Evolutionary conservation across 2,797 vertebrate genomes (phyloP).

Genomic region (Ciconia nigra): DNA sequence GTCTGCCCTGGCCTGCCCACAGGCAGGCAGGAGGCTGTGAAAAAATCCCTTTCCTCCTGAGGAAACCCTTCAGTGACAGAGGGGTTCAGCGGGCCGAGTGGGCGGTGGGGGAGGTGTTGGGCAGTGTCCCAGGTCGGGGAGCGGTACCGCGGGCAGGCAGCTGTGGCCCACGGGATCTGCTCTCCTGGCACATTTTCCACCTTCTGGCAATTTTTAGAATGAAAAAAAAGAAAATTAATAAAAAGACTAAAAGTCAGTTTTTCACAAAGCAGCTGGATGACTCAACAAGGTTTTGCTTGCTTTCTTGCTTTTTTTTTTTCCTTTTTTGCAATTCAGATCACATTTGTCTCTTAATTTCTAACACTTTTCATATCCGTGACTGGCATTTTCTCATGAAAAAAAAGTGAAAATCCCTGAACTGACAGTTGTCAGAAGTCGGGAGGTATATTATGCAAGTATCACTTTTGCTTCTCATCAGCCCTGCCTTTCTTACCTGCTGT

Average conservation of each 20-base stretch:
- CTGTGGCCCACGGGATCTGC: neutral
- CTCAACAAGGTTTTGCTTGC: neutral
- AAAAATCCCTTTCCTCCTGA: neutral
- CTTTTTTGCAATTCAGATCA: neutral
- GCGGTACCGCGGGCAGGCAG: neutral
- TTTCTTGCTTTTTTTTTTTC: neutral
- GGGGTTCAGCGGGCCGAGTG: fast-evolving
- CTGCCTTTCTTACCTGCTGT: neutral
- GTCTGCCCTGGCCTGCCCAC: neutral
- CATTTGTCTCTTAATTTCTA: neutral
- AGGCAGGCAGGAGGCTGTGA: neutral
- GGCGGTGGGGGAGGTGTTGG: neutral
- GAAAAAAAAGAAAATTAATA: neutral
- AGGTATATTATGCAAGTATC: neutral
- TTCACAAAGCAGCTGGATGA: neutral
- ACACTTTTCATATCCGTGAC: neutral
- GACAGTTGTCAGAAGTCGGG: neutral
- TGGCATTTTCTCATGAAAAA: neutral
- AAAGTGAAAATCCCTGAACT: neutral
- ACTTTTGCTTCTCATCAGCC: neutral
- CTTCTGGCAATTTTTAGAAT: neutral
- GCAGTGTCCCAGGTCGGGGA: neutral
- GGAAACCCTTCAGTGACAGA: neutral
- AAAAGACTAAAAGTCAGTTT: neutral
- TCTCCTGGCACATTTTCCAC: neutral